phyloP scores from a whole-genome alignment of 2,888 invertebrate species.

The Standfussiana lucernea region DNA sequence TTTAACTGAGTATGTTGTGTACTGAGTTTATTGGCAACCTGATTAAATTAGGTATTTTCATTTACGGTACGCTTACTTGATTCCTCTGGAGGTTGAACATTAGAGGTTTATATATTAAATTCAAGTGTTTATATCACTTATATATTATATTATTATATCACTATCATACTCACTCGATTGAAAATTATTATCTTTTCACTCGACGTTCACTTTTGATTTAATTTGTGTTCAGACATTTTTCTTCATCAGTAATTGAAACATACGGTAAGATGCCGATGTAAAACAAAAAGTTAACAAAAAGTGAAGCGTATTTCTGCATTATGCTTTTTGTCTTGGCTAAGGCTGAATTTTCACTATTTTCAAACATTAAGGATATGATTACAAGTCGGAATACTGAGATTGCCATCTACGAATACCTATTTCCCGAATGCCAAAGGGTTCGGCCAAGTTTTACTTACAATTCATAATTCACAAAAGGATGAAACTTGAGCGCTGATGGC shows the following conservation, averaged over 20 bases:
- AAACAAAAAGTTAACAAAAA: not conserved
- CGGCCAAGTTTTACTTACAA: constrained; percentile 43
- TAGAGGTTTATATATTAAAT: not conserved
- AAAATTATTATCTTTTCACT: not conserved
- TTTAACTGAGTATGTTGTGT: not conserved
- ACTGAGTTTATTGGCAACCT: not conserved
- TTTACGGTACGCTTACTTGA: not conserved
- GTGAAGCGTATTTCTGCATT: not conserved
- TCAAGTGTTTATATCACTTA: not conserved
- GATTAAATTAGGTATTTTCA: not conserved
- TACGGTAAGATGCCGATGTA: not conserved
- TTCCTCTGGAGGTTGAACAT: not conserved
- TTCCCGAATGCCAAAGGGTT: constrained; percentile 35
- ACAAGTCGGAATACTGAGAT: constrained; percentile 5
- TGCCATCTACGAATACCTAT: constrained; percentile 19
- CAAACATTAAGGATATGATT: not conserved
- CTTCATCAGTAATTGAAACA: not conserved
- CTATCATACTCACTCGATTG: not conserved
- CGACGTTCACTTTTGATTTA: not conserved
- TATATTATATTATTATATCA: not conserved
- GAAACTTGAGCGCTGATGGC: constrained; percentile 53
- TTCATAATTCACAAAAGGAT: constrained; percentile 59
- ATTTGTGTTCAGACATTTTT: not conserved
- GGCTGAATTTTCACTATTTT: not conserved
- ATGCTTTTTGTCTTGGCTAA: not conserved